These are phyloP conservation scores for Dascillus cervinus DNA, from an alignment of 2,888 invertebrate genomes.

Conservation along the genomic window DNA sequence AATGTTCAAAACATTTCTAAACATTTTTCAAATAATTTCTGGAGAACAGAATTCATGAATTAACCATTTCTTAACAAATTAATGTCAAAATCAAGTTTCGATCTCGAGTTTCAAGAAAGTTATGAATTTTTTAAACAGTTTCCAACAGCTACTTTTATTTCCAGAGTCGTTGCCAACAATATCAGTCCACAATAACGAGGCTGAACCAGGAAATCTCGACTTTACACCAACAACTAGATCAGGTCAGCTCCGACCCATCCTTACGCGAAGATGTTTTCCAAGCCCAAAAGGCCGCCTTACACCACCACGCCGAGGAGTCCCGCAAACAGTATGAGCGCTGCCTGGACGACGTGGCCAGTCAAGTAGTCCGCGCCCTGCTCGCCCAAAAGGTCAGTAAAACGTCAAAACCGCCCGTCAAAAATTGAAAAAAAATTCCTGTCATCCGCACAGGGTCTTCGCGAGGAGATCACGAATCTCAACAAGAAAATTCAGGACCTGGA, in stretches of 20 bases:
- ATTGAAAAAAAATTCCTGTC: constrained; percentile 3
- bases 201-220: constrained; percentile 63
- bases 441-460: constrained; percentile 58
- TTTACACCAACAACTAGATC: constrained; percentile 52
- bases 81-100: too few species aligned
- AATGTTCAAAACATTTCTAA: too few species aligned
- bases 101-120: too few species aligned
- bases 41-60: too few species aligned
- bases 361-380: constrained; percentile 73
- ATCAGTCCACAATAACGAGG: constrained; percentile 58
- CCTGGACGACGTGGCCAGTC: constrained; percentile 76
- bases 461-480: constrained; percentile 67
- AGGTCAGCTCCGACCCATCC: constrained; percentile 41
- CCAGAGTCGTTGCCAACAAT: constrained; percentile 65
- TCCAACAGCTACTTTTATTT: constrained; percentile 21
- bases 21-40: too few species aligned
- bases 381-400: constrained; percentile 64
- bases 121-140: too few species aligned
- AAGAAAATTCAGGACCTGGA: constrained; percentile 70
- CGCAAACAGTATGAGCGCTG: constrained; percentile 70
- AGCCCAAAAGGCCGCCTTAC: constrained; percentile 54
- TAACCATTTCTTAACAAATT: too few species aligned
- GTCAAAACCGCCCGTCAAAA: neutral
- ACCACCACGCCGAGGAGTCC: constrained; percentile 57
- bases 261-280: constrained; percentile 50